These are phyloP conservation scores for Gari tellinella DNA, from an alignment of 2,888 invertebrate species.

Conservation along the genomic window DNA sequence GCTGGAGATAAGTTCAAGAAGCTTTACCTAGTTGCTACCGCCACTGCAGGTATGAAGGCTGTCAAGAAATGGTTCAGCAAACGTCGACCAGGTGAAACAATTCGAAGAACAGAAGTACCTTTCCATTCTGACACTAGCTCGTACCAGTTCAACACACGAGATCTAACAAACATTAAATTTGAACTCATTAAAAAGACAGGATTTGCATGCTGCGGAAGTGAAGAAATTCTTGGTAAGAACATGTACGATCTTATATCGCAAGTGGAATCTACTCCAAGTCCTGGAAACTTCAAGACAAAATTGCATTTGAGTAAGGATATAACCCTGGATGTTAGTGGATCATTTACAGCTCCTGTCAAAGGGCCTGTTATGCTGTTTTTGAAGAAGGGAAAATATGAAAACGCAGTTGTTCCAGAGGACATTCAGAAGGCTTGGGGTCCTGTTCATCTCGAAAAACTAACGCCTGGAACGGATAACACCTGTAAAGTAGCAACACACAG, in stretches of 20 bases:
- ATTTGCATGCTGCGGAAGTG: slow-evolving; percentile 21
- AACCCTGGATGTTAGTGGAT: slow-evolving; percentile 25
- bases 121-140: background rate
- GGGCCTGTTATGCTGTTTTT: slow-evolving; percentile 32
- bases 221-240: slow-evolving; percentile 13
- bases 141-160: slow-evolving; percentile 20
- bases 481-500: slow-evolving; percentile 53
- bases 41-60: background rate
- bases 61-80: slow-evolving; percentile 2
- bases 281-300: background rate
- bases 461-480: slow-evolving; percentile 39
- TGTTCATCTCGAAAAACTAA: slow-evolving; percentile 42
- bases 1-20: slow-evolving; percentile 6
- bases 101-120: background rate
- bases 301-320: background rate
- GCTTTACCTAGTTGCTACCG: background rate
- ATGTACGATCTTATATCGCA: slow-evolving; percentile 29
- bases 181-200: slow-evolving; percentile 2
- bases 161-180: slow-evolving; percentile 15
- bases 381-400: slow-evolving; percentile 37
- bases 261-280: slow-evolving; percentile 8
- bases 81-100: no score
- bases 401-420: slow-evolving; percentile 40
- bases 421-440: slow-evolving; percentile 50
- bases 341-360: slow-evolving; percentile 21